Evolutionary conservation across 2,113 vertebrate species (phyloP).

Genomic region (Anoplopoma fimbria): DNA sequence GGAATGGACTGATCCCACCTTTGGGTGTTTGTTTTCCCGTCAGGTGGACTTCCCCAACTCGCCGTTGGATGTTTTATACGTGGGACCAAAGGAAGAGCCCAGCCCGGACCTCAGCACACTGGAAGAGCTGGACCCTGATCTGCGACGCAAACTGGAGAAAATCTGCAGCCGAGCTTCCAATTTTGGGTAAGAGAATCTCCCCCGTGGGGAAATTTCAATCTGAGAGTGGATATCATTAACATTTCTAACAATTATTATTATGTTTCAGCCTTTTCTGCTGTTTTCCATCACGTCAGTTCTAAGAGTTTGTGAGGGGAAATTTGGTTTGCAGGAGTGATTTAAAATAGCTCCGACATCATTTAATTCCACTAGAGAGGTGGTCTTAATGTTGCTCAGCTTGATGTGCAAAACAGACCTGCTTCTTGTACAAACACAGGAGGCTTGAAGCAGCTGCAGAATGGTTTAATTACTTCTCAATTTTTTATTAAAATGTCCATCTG

Average conservation of each 20-base stretch:
- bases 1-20: not conserved
- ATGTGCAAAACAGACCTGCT: slow-evolving; percentile 39
- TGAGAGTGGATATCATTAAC: not conserved
- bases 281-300: not conserved
- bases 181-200: slow-evolving; percentile 86
- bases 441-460: not conserved
- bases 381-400: slow-evolving; percentile 7
- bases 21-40: not conserved
- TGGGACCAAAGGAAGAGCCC: slow-evolving; percentile 85
- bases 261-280: not conserved
- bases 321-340: not conserved
- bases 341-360: slow-evolving; percentile 14
- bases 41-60: slow-evolving; percentile 94
- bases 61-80: slow-evolving; percentile 89
- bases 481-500: not conserved
- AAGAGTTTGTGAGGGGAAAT: not conserved
- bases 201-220: not conserved
- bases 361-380: not conserved
- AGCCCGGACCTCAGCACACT: slow-evolving; percentile 78
- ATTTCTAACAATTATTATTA: not conserved
- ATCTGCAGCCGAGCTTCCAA: slow-evolving; percentile 89
- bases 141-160: slow-evolving; percentile 86
- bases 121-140: slow-evolving; percentile 89
- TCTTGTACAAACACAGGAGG: not conserved
- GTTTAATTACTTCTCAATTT: not conserved